Percentiles rank a stretch among this genome's conserved stretches.
Evolutionary conservation across 2,113 vertebrate species (phyloP).

Genomic region (Sinocyclocheilus maitianheensis): DNA sequence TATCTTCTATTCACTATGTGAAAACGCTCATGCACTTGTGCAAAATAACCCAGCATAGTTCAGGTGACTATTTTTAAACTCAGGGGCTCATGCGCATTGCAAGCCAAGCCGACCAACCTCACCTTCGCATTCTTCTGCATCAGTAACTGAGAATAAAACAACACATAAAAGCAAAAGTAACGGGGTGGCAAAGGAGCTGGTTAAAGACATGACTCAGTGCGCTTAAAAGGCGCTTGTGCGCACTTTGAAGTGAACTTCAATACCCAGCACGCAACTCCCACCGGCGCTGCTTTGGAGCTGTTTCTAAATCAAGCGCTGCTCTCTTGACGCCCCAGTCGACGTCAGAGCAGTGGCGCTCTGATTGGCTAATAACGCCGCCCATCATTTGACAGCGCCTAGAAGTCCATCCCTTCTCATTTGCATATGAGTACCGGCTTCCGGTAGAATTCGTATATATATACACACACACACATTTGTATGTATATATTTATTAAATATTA

Average conservation of each 20-base stretch:
- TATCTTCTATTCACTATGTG: background rate
- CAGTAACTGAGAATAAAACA: constrained; percentile 45
- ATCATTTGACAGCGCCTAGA: background rate
- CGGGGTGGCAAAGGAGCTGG: constrained; percentile 4
- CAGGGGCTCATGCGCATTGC: constrained; percentile 41
- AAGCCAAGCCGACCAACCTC: constrained; percentile 46
- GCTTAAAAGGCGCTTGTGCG: constrained; percentile 16
- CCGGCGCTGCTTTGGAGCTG: constrained; percentile 1
- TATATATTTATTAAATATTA: too few relatives aligned
- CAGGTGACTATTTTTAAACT: constrained; percentile 60
- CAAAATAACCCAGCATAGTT: background rate
- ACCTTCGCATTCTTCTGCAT: constrained; percentile 63
- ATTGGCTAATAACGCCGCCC: background rate
- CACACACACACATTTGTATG: too few relatives aligned
- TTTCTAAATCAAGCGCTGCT: constrained; percentile 39
- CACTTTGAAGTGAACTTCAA: constrained; percentile 17
- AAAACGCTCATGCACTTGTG: constrained; percentile 10
- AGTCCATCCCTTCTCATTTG: constrained; percentile 13
- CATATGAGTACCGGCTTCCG: constrained; percentile 38
- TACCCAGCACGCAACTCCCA: constrained; percentile 35
- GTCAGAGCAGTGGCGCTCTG: background rate
- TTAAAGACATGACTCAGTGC: constrained; percentile 44
- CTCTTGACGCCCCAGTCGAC: background rate
- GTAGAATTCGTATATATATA: too few relatives aligned
- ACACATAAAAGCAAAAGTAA: constrained; percentile 47